Evolutionary conservation across 2,888 invertebrate genomes (phyloP), one percentile per base, ranked within the genome.

Genomic region (Flabesymbios commensalis): DNA sequence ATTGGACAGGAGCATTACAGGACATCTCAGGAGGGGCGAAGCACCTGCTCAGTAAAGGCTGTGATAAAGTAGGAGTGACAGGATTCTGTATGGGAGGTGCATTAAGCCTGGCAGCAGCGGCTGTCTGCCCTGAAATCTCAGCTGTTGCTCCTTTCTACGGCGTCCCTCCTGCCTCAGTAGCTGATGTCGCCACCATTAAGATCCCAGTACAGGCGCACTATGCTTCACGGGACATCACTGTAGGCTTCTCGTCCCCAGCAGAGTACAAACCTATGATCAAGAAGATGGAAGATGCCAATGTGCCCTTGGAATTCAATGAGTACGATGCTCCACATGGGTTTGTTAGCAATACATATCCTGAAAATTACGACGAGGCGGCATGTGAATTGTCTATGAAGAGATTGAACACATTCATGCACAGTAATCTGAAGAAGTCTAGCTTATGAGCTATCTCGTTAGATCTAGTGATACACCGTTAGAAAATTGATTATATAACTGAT

Each of bases 71-170:
- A 22, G 79, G 78, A 0, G 78, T 78, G 22, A 75, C 75, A 1
- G 79, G 79, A 10, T 79, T 78, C 69, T 78, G 79, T 61, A 77
- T 79, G 78, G 79, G 79, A 19, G 78, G 79, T 3, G 79, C 78
- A 3, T 63, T 79, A 29, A 57, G 69, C 19, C 55, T 78, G 31
- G 76, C 75, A 1, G 67, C 75, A 1, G 78, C 76, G 0, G 72
- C 68, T 0, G 52, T 69, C 3, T 59, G 75, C 2, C 59, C 64
- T 10, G 76, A 75, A 29, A 65, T 77, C 14, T 72, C 71, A 26
- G 79, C 78, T 0, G 67, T 75, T 1, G 76, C 73, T 3, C 78
- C 78, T 0, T 79, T 79, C 65, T 79, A 79, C 47, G 79, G 79
- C 1, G 75, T 77, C 43, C 77, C 77, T 4, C 55, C 59, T 1